A percentile compares a stretch with the other conserved stretches of the same genome.
Evolutionary conservation across 2,888 invertebrate species (phyloP).

Genomic region (Pheosia gnoma): DNA sequence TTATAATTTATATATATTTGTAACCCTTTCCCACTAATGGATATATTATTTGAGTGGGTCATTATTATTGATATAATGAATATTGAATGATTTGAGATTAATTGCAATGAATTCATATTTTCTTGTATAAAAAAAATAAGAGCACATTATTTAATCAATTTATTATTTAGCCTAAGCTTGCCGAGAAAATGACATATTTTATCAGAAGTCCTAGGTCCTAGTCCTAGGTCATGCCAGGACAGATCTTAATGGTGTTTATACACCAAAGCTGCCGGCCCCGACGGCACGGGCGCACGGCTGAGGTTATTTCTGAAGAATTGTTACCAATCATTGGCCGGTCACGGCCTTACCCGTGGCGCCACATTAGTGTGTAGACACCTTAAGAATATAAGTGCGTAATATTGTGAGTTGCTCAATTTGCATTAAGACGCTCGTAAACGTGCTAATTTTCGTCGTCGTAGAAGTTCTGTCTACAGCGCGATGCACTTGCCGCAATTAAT

Average conservation of each 20-base stretch:
- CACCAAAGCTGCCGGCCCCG: too few relatives aligned
- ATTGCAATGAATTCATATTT: background rate
- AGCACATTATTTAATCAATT: constrained; percentile 23
- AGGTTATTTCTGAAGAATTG: too few relatives aligned
- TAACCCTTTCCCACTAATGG: constrained; percentile 28
- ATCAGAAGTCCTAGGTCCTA: background rate
- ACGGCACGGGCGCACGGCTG: too few relatives aligned
- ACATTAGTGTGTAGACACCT: too few relatives aligned
- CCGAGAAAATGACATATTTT: constrained; percentile 13
- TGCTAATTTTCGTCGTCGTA: too few relatives aligned
- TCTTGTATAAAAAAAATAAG: constrained; percentile 20
- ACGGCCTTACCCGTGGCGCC: too few relatives aligned
- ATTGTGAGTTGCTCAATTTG: too few relatives aligned
- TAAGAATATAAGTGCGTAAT: too few relatives aligned
- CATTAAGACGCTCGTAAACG: too few relatives aligned
- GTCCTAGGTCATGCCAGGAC: background rate
- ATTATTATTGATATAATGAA: constrained; percentile 36
- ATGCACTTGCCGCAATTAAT: too few relatives aligned
- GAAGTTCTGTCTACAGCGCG: too few relatives aligned
- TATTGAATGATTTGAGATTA: constrained; percentile 7
- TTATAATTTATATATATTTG: constrained; percentile 42
- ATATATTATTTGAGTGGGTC: constrained; percentile 41
- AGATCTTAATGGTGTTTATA: background rate
- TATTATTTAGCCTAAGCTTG: constrained; percentile 37
- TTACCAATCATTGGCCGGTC: too few relatives aligned